Evolutionary conservation across 2,797 vertebrate genomes (phyloP).

Genomic region (Hoplostethus atlanticus): DNA sequence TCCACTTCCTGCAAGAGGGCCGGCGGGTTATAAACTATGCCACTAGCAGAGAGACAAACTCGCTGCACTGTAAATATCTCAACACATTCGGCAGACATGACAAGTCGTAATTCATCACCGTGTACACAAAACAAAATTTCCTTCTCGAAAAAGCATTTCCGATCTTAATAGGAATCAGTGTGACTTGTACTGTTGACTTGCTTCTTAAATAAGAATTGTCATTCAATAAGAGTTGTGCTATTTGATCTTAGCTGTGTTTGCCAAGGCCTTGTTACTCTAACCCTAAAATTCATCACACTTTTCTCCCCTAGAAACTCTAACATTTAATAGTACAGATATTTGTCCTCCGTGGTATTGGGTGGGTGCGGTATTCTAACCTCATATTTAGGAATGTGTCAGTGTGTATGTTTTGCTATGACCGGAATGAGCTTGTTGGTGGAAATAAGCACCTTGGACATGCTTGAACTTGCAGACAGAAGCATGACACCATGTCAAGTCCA

Average conservation of each 20-base stretch:
- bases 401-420: constrained; percentile 62
- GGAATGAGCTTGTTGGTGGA: constrained; percentile 55
- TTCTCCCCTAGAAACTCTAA: background rate
- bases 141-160: background rate
- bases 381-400: constrained; percentile 66
- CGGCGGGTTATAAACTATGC: constrained; percentile 39
- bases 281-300: background rate
- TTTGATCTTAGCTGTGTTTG: background rate
- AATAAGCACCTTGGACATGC: constrained; percentile 73
- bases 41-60: constrained; percentile 37
- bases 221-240: background rate
- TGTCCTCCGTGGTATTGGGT: constrained; percentile 41
- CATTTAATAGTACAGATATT: constrained; percentile 5
- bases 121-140: constrained; percentile 12
- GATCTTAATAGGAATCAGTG: background rate
- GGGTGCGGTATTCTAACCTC: constrained; percentile 63
- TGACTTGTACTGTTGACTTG: background rate
- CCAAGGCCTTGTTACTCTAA: background rate
- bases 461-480: constrained; percentile 69
- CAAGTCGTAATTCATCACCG: constrained; percentile 34
- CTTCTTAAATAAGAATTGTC: background rate
- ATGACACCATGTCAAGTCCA: constrained; percentile 67
- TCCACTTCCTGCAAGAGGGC: constrained; percentile 53
- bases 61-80: constrained; percentile 44
- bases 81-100: constrained; percentile 20